Evolutionary conservation across 2,113 vertebrate species (phyloP), one percentile per base, ranked within the genome.

Genomic region (Aspidoscelis tigris): DNA sequence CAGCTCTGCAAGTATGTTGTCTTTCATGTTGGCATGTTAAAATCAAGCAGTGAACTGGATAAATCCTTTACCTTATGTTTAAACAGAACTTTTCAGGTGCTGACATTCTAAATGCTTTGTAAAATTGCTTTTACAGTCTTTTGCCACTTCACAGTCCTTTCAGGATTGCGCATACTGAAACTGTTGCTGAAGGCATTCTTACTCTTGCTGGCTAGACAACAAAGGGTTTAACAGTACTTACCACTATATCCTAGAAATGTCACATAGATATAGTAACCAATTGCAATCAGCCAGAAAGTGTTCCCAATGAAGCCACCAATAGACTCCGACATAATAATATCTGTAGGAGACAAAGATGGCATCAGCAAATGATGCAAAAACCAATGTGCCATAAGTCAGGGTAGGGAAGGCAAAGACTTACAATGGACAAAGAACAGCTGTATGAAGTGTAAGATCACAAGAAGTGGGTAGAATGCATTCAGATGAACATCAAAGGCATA

Each of bases 401-500:
- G 4, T 73, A 73, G 24, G 24, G 58, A 26, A 84, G 74, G 1
- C 76, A 55, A 90, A 16, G 12, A 96, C 98, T 99, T 94, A 99
- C 99, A 97, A 91, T 99, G 99, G 87, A 99, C 98, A 93, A 99
- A 99, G 87, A 99, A 98, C 24, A 99, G 96, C 94, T 99, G 99
- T 87, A 99, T 96, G 83, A 99, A 99, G 91, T 99, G 99, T 88
- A 99, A 86, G 87, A 99, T 98, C 91, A 99, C 96, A 0, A 99
- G 93, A 33, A 99, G 98, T 0, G 99, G 99, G 87, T 98, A 99
- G 93, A 99, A 99, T 2, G 99, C 99, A 4, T 99, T 99, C 79
- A 99, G 95, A 82, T 99, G 99, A 65, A 99, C 98, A 2, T 99
- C 99, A 21, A 99, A 99, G 1, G 99, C 97, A 7, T 99, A 99